These are phyloP conservation scores for Cantharis nigra DNA, from an alignment of 2,888 invertebrate genomes.

Conservation along the genomic window DNA sequence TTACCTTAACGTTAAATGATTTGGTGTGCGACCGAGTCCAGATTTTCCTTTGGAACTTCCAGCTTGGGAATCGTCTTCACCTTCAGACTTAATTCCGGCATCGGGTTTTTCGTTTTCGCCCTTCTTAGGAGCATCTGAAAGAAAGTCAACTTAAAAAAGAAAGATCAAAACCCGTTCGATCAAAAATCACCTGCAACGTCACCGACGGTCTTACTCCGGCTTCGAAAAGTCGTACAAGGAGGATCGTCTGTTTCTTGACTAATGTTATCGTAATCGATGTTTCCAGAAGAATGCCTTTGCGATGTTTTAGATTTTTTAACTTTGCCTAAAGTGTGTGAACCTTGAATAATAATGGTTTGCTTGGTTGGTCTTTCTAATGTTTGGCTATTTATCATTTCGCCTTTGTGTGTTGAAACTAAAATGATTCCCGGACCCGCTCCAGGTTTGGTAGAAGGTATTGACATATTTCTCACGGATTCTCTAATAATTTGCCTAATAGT, in stretches of 20 bases:
- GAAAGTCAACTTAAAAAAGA: background rate
- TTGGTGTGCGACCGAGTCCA: conserved; percentile 84
- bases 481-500: conserved; percentile 96
- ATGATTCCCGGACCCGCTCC: conserved; percentile 60
- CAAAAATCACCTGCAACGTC: conserved; percentile 72
- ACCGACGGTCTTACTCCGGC: conserved; percentile 89
- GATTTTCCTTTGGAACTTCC: conserved; percentile 65
- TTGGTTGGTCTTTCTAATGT: conserved; percentile 64
- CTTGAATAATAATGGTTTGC: conserved; percentile 63
- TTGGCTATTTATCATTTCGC: conserved; percentile 57
- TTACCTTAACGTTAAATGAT: conserved; percentile 86
- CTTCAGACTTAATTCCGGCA: conserved; percentile 83
- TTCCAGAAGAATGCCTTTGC: conserved; percentile 81
- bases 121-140: conserved; percentile 52
- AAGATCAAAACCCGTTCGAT: background rate
- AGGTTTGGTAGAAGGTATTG: conserved; percentile 79
- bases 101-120: conserved; percentile 63
- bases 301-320: conserved; percentile 76
- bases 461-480: conserved; percentile 96
- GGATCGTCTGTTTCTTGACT: conserved; percentile 75
- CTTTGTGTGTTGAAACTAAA: conserved; percentile 53
- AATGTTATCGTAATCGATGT: conserved; percentile 83
- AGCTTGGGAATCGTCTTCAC: conserved; percentile 79
- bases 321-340: conserved; percentile 82
- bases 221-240: conserved; percentile 67